These are phyloP conservation scores for Ellobium chinense DNA, from an alignment of 2,888 invertebrate genomes.

Conservation along the genomic window DNA sequence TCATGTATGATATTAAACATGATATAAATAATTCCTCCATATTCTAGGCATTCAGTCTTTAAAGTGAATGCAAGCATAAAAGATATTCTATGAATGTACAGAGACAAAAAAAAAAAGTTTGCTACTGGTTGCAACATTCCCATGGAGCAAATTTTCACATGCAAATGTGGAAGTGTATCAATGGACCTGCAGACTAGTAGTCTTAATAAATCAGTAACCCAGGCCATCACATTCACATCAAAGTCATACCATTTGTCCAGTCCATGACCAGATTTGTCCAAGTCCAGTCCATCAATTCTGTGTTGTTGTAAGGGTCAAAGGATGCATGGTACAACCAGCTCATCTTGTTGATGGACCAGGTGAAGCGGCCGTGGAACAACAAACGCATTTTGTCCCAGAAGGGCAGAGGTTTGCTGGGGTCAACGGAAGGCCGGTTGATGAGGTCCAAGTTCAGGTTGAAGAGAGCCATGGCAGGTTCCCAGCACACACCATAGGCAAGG, in stretches of 20 bases:
- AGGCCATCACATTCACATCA: too few relatives aligned
- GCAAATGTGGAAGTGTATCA: too few relatives aligned
- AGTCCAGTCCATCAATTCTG: constrained; percentile 98
- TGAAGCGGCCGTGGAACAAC: constrained; percentile 94
- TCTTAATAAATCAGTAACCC: too few relatives aligned
- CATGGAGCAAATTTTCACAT: too few relatives aligned
- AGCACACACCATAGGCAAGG: constrained; percentile 98
- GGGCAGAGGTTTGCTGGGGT: constrained; percentile 93
- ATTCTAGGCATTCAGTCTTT: too few relatives aligned
- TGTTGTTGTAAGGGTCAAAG: constrained; percentile 98
- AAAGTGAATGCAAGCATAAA: too few relatives aligned
- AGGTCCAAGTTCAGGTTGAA: constrained; percentile 91
- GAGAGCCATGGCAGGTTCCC: constrained; percentile 98
- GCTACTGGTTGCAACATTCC: too few relatives aligned
- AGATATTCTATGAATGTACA: too few relatives aligned
- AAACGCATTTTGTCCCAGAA: constrained; percentile 99
- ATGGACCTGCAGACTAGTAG: too few relatives aligned
- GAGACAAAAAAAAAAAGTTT: too few relatives aligned
- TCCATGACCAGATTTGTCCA: constrained; percentile 96
- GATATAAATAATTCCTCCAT: too few relatives aligned
- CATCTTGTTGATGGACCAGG: constrained; percentile 91
- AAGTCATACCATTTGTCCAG: constrained; percentile 86
- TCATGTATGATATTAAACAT: too few relatives aligned
- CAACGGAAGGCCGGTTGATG: constrained; percentile 82
- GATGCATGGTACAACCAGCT: constrained; percentile 96